Evolutionary conservation across 2,113 vertebrate species (phyloP), one percentile per base, ranked within the genome.

Genomic region (Pardalotus punctatus): DNA sequence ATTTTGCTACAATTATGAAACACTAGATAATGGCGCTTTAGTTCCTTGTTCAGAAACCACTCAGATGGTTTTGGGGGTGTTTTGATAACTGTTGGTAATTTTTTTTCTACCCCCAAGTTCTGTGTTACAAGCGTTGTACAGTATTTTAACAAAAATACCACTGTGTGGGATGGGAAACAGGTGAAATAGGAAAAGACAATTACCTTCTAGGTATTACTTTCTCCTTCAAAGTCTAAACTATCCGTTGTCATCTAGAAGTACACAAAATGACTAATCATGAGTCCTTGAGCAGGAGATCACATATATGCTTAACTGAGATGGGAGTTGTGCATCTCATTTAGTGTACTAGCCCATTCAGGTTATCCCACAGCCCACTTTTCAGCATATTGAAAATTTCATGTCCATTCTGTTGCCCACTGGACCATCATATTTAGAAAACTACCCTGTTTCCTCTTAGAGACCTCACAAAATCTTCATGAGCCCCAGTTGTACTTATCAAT

Each of bases 81-180:
- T 86, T 36, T 66, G 9, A 25, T 70, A 27, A 24, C 28, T 0
- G 0, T 11, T 38, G 24, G 3, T 36, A 0, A 6, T 20, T 48
- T 33, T 47, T 62, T 48, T 50, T 48, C 10, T 73, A 7, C 0
- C 9, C 10, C 1, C 10, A 40, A 12, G 1, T 65, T 78, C 47
- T 81, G 12, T 50, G 13, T 42, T 62, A 31, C 4, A 7, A 31
- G 10, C 38, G 36, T 23, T 61, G 11, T 28, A n/a, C 5, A 62
- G 7, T n/a, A 40, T 5, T 70, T 61, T 66, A 50, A 70, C 43
- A 72, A 12, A 57, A 65, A 14, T 53, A 14, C 3, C 8, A 5
- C 3, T 18, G 10, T 11, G 11, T 38, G 15, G 15, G 3, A 22
- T 35, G 6, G 11, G 4, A 6, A 27, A 7, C 19, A 48, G 14